Percentiles rank a stretch among this genome's conserved stretches.
Evolutionary conservation across 2,797 vertebrate genomes (phyloP).

Genomic region (Melopsittacus undulatus): DNA sequence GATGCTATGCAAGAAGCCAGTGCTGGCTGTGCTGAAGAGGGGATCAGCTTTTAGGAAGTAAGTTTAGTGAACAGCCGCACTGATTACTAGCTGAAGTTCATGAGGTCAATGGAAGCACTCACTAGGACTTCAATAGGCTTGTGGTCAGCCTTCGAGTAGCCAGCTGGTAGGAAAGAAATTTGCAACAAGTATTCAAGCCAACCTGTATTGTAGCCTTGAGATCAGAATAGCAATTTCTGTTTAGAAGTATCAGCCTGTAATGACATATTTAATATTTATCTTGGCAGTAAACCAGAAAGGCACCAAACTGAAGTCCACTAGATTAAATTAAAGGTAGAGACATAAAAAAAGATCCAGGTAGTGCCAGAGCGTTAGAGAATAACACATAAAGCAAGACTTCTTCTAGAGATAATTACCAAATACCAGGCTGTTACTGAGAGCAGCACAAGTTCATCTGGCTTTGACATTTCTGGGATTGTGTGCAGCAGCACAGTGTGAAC

Average conservation of each 20-base stretch:
- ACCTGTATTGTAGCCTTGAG: not conserved
- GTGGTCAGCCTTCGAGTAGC: not conserved
- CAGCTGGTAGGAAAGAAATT: not conserved
- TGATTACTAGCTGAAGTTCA: not conserved
- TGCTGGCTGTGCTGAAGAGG: not conserved
- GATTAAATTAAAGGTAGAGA: not conserved
- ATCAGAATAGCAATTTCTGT: not conserved
- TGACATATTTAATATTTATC: not conserved
- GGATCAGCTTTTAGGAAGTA: not conserved
- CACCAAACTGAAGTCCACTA: not conserved
- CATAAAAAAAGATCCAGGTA: not conserved
- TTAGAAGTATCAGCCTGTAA: not conserved
- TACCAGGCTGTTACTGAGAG: not conserved
- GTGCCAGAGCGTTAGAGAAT: not conserved
- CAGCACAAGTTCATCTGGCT: not conserved
- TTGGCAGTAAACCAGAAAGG: not conserved
- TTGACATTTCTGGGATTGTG: not conserved
- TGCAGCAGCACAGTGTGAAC: not conserved
- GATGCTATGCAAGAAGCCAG: not conserved
- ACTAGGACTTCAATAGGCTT: not conserved
- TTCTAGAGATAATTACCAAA: not conserved
- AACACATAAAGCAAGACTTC: not conserved
- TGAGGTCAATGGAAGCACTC: not conserved
- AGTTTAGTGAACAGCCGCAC: not conserved
- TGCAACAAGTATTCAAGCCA: not conserved